These are phyloP conservation scores for Micronycteris hirsuta DNA, from an alignment of 2,113 vertebrate genomes.

Conservation along the genomic window DNA sequence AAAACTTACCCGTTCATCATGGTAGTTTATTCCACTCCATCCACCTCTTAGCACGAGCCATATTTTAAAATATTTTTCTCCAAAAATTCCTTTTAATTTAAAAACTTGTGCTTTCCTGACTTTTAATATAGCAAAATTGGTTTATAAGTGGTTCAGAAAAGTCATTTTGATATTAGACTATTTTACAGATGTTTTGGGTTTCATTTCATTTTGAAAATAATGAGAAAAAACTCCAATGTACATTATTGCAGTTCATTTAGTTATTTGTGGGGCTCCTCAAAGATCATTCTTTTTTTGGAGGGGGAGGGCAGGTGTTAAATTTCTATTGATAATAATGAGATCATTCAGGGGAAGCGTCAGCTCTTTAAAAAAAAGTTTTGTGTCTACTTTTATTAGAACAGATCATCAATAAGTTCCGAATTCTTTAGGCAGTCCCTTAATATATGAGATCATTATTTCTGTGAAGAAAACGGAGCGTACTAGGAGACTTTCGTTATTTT, in stretches of 20 bases:
- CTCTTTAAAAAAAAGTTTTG: neutral
- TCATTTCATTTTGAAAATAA: neutral
- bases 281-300: neutral
- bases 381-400: neutral
- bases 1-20: accelerated
- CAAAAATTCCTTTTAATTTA: neutral
- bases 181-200: neutral
- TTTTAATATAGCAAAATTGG: neutral
- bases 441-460: neutral
- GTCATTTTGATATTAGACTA: neutral
- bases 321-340: no score
- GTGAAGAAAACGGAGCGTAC: neutral
- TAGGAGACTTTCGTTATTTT: neutral
- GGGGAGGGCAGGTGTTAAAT: neutral
- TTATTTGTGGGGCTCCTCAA: neutral
- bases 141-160: neutral
- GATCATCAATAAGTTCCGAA: neutral
- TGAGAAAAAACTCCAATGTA: neutral
- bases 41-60: neutral
- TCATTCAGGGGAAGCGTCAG: neutral
- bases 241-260: neutral
- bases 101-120: neutral
- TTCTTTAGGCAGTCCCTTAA: no score
- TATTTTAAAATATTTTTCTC: neutral
- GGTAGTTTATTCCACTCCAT: neutral